Percentiles rank a stretch among this genome's conserved stretches.
phyloP scores from a whole-genome alignment of 2,888 invertebrate genomes.

The Tethea ocularis region DNA sequence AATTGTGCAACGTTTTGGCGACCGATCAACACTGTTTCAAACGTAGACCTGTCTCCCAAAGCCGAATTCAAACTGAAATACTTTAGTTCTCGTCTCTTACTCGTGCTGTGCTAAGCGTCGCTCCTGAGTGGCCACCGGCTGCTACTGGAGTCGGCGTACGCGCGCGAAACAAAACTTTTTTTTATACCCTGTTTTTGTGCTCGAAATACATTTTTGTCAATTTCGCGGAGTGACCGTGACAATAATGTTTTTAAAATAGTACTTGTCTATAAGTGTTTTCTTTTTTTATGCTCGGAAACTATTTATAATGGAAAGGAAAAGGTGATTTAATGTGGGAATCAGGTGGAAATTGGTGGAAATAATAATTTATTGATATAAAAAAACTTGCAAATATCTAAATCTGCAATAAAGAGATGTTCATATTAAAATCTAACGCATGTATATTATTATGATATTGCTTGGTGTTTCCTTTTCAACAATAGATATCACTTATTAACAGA shows the following conservation, averaged over 20 bases:
- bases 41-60: slow-evolving; percentile 57
- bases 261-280: no score
- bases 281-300: slow-evolving; percentile 23
- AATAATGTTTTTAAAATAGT: slow-evolving; percentile 42
- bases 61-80: slow-evolving; percentile 42
- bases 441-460: neutral
- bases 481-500: neutral
- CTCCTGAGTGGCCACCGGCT: slow-evolving; percentile 13
- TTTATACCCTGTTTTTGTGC: slow-evolving; percentile 32
- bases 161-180: slow-evolving; percentile 23
- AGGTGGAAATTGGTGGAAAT: slow-evolving; percentile 20
- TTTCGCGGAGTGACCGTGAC: slow-evolving; percentile 32
- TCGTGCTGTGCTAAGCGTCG: slow-evolving; percentile 23
- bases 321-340: slow-evolving; percentile 58
- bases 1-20: slow-evolving; percentile 80
- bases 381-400: neutral
- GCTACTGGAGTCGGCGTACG: slow-evolving; percentile 30
- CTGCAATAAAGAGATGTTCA: neutral
- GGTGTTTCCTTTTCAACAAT: neutral
- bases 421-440: neutral
- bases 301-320: slow-evolving; percentile 72
- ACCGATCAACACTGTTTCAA: slow-evolving; percentile 60
- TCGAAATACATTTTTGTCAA: slow-evolving; percentile 35
- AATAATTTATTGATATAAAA: neutral
- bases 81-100: slow-evolving; percentile 57